Evolutionary conservation across 2,113 vertebrate species (phyloP), one percentile per base, ranked within the genome.

Genomic region (Prunella himalayana): DNA sequence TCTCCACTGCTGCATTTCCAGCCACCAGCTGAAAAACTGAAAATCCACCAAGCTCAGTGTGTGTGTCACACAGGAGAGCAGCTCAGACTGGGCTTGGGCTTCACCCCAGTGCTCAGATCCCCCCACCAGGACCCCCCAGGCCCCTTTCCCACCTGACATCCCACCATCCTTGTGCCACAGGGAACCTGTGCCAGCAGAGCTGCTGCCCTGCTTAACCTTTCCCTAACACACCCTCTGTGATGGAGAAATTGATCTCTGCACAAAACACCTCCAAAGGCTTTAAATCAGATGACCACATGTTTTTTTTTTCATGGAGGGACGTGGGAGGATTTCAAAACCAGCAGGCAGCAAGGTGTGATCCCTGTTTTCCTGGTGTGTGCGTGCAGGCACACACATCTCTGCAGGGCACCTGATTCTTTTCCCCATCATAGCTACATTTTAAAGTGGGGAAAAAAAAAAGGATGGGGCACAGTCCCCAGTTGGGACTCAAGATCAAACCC

Each of bases 261-360:
- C 22, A 63, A 65, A 70, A 41, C 0, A 0, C 15, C 90, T 92
- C 82, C 71, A 19, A 85, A 92, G 90, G 76, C 68, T 94, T 88
- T 69, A 88, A 61, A 84, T 88, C 95, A 93, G 90, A 86, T 83
- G 93, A 69, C 88, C 94, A 61, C 2, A 42, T 64, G 47, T 69
- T 20, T 45, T 42, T 45, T 88, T 78, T 60, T 68, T 75, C 45
- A 2, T 33, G 54, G 88, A 90, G 77, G 76, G 66, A 75, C 2
- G 94, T 96, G 94, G 95, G 96, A 93, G 95, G 96, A 95, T 96
- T 95, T 96, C 94, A 80, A 94, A 95, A 94, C 44, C 79, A 71
- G 76, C 64, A 77, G 56, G 20, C 1, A 0, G 64, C 8, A 31
- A 90, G 72, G 76, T 10, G 49, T 64, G 90, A 88, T 53, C 53